Conservation (phyloP, 2,888 invertebrate species). For the Coleophora flavipennella region DNA sequence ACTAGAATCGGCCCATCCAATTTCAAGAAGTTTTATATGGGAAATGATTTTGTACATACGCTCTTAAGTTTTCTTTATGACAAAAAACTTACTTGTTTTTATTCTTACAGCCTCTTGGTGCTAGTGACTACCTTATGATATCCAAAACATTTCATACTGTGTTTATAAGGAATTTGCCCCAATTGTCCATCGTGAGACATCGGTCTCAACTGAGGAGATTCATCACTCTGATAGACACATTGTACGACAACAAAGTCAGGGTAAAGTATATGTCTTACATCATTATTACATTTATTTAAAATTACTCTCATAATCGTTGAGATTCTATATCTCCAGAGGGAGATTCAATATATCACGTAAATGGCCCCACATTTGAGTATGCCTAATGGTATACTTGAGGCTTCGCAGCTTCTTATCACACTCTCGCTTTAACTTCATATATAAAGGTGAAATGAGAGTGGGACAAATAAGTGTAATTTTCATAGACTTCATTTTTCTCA, state of each 20-base stretch:
- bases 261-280: conserved; percentile 29
- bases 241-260: conserved; percentile 93
- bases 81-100: conserved; percentile 2
- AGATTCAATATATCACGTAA: too few species aligned
- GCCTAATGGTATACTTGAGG: too few species aligned
- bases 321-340: too few species aligned
- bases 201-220: conserved; percentile 94
- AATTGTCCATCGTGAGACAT: conserved; percentile 78
- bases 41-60: neutral
- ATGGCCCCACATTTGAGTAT: too few species aligned
- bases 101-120: conserved; percentile 85
- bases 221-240: conserved; percentile 96
- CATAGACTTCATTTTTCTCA: too few species aligned
- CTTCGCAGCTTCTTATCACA: too few species aligned
- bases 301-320: too few species aligned
- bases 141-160: conserved; percentile 96
- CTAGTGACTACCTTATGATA: conserved; percentile 94
- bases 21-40: neutral
- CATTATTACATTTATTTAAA: too few species aligned
- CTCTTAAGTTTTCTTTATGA: neutral
- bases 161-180: conserved; percentile 90
- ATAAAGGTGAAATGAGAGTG: too few species aligned
- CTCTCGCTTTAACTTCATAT: too few species aligned
- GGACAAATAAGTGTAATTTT: too few species aligned
- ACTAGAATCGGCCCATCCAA: too few species aligned